Evolutionary conservation across 2,888 invertebrate genomes (phyloP), one percentile per base, ranked within the genome.

Genomic region (Synanthedon andrenaeformis): DNA sequence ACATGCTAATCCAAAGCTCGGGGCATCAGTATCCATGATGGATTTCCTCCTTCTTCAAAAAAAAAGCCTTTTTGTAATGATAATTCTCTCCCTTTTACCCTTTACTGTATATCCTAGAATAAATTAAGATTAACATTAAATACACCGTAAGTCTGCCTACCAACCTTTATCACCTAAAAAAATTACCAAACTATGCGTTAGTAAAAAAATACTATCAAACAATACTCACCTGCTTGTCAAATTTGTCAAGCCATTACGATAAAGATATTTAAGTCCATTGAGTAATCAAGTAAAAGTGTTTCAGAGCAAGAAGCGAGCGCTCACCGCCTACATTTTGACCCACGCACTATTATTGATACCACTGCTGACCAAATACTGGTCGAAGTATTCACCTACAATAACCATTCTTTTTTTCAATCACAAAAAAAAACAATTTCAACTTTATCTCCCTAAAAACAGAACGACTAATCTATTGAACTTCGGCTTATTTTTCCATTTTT

Each of bases 291-390:
- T 70, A 70, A 70, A 69, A 70, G 70, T 65, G 67, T 64, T 63
- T 59, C n/a, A 45, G 49, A 52, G 48, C 17, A 49, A 53, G 35
- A 35, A 35, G 35, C 35, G 35, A 35, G 35, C 53, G 53, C 54
- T 55, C n/a, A 42, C 52, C 41, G 59, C 70, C 80, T 70, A 76
- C 74, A 60, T 57, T 19, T 55, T 55, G 61, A 59, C 77, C 77
- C 71, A 76, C 78, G 63, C 67, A 60, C 66, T 64, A 63, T 63
- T 67, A 65, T 58, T 57, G 53, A 62, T 62, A 61, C 61, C 35
- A 65, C 58, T 68, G 68, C 79, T 84, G 86, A 79, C 86, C 86
- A 83, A 35, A 74, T 54, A 58, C 72, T 73, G 71, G 63, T 82
- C 84, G 81, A 82, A 84, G 76, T 62, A 57, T 55, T 72, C 75